Evolutionary conservation across 2,113 vertebrate genomes (phyloP).

Genomic region (Toxostoma redivivum): DNA sequence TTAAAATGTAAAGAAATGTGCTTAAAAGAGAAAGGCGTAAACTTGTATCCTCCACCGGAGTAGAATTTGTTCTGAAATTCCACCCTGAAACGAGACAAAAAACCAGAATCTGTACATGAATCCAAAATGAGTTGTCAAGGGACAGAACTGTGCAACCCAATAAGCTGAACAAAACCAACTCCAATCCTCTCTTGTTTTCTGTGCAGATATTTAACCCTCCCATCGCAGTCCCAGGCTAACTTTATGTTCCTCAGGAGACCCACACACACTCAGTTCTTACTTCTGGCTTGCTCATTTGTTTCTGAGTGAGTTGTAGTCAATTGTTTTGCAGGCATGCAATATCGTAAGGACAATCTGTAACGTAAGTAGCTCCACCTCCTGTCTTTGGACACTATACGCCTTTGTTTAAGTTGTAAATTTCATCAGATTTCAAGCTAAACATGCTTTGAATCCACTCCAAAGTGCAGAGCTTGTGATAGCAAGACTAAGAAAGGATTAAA

Average conservation of each 20-base stretch:
- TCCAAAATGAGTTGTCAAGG: neutral
- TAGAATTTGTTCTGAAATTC: slow-evolving; percentile 99
- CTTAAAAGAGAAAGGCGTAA: slow-evolving; percentile 90
- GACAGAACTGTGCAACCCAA: neutral
- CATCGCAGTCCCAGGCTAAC: neutral
- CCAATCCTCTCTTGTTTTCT: neutral
- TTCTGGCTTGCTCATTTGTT: neutral
- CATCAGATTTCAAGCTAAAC: neutral
- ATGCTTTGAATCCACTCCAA: neutral
- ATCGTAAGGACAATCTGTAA: neutral
- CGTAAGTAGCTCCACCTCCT: neutral
- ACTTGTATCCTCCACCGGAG: slow-evolving; percentile 88
- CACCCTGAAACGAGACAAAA: slow-evolving; percentile 80
- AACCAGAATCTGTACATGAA: neutral
- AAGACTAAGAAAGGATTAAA: neutral
- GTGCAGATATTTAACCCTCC: neutral
- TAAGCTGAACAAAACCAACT: neutral
- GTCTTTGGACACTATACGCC: fast-evolving
- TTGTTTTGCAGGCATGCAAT: neutral
- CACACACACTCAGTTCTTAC: neutral
- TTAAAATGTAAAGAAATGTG: slow-evolving; percentile 84
- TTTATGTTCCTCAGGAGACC: neutral
- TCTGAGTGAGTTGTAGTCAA: neutral
- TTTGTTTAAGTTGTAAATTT: neutral
- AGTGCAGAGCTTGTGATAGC: neutral